These are phyloP conservation scores for Stratiomys singularior DNA, from an alignment of 2,888 invertebrate species.

Conservation along the genomic window DNA sequence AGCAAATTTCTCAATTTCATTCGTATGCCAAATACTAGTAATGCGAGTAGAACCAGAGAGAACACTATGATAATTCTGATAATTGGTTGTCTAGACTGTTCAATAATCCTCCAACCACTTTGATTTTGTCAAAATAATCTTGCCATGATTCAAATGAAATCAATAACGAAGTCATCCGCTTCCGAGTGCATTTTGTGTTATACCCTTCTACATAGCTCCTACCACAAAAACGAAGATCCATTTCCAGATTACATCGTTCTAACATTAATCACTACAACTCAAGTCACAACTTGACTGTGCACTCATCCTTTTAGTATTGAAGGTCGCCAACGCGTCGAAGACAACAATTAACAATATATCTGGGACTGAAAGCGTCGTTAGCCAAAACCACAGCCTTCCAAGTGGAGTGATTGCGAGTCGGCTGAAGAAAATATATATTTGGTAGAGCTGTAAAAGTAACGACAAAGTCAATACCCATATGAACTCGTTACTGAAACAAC, in stretches of 20 bases:
- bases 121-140: background rate
- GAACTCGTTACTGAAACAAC: no score
- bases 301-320: constrained; percentile 38
- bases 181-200: no score
- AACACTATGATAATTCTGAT: background rate
- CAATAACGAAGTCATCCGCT: background rate
- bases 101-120: background rate
- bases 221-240: background rate
- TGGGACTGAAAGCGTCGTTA: background rate
- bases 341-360: constrained; percentile 40
- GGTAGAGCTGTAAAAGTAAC: no score
- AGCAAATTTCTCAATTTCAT: no score
- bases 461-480: no score
- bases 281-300: background rate
- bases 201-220: constrained; percentile 14
- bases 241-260: constrained; percentile 22
- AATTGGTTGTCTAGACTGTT: constrained; percentile 21
- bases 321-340: constrained; percentile 43
- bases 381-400: constrained; percentile 11
- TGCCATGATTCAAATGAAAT: background rate
- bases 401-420: constrained; percentile 8
- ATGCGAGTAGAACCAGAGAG: no score
- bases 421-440: constrained; percentile 49
- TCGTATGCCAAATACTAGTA: no score
- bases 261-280: constrained; percentile 24